Conservation (phyloP, 2,888 invertebrate species). For the Caenorhabditis japonica region DNA sequence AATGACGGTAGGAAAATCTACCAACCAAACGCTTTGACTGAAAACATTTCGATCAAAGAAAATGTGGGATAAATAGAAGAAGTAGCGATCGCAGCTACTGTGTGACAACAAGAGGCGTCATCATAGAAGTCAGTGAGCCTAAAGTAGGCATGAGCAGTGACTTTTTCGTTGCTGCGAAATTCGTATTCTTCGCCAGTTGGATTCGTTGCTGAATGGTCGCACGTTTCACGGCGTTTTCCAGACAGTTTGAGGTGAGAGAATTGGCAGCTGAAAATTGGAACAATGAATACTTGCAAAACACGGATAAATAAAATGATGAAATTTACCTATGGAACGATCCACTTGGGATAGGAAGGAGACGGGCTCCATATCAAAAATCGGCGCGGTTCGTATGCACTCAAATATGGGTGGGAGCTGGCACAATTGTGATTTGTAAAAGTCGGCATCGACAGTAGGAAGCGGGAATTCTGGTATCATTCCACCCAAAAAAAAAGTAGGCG, state of each 20-base stretch:
- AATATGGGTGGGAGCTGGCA: constrained; percentile 53
- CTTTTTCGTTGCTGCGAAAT: background rate
- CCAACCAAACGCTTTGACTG: constrained; percentile 31
- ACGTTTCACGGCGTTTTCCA: constrained; percentile 36
- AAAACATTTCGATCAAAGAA: constrained; percentile 30
- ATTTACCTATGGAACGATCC: constrained; percentile 50
- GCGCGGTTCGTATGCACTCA: constrained; percentile 29
- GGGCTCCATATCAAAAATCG: constrained; percentile 38
- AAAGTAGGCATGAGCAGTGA: constrained; percentile 12
- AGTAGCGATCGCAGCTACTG: constrained; percentile 5
- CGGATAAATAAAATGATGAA: background rate
- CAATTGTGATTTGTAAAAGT: constrained; percentile 61
- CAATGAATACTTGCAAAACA: background rate
- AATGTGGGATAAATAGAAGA: constrained; percentile 2
- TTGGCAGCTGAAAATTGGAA: constrained; percentile 21
- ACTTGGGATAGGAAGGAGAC: constrained; percentile 24
- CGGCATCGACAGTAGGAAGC: constrained; percentile 60
- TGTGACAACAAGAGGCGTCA: constrained; percentile 21
- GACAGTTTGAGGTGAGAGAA: constrained; percentile 27
- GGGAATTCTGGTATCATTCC: constrained; percentile 65
- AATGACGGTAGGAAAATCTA: constrained; percentile 52
- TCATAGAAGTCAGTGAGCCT: constrained; percentile 18
- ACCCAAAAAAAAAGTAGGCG: background rate
- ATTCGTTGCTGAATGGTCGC: constrained; percentile 33
- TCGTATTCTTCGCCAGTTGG: constrained; percentile 12